phyloP scores from a whole-genome alignment of 2,888 invertebrate species.

The Ichneumoninae sp. region DNA sequence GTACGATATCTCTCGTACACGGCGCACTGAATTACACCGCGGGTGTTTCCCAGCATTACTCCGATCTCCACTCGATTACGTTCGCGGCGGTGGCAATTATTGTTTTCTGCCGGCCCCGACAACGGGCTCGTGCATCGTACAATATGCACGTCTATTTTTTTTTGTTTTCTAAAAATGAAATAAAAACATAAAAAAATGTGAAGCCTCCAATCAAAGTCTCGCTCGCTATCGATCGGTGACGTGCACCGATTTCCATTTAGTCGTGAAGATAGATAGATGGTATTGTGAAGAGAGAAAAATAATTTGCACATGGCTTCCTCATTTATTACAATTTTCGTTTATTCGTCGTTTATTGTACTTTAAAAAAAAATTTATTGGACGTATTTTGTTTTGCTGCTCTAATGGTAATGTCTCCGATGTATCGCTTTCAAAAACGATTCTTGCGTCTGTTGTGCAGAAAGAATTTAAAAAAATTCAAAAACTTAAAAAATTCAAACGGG shows the following conservation, averaged over 20 bases:
- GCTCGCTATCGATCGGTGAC: background rate
- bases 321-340: no score
- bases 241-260: background rate
- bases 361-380: no score
- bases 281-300: no score
- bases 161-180: background rate
- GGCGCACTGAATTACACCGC: conserved; percentile 74
- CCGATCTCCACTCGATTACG: conserved; percentile 70
- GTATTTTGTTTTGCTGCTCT: no score
- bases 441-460: no score
- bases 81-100: conserved; percentile 74
- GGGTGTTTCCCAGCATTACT: conserved; percentile 71
- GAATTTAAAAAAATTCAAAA: no score
- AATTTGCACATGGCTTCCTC: no score
- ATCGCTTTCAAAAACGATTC: no score
- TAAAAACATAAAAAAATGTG: background rate
- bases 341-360: no score
- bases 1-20: conserved; percentile 12
- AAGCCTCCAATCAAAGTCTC: background rate
- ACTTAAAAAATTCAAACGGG: no score
- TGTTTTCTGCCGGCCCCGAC: conserved; percentile 50
- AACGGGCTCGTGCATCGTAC: conserved; percentile 19
- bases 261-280: background rate
- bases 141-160: background rate
- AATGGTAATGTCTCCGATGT: no score